Evolutionary conservation across 2,797 vertebrate genomes (phyloP).

Genomic region (Anguilla marmorata): DNA sequence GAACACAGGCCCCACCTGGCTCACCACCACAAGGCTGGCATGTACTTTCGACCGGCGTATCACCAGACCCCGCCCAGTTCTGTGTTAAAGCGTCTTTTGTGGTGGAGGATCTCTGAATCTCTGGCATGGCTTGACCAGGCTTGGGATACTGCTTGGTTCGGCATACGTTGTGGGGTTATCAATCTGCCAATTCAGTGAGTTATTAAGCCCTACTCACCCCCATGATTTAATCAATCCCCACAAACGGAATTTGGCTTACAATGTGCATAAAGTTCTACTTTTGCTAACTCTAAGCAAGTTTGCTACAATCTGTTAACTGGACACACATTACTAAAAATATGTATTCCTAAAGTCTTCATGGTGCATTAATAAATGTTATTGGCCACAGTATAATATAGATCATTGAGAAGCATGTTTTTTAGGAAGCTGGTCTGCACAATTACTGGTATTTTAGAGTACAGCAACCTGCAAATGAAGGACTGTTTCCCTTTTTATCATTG

Average conservation of each 20-base stretch:
- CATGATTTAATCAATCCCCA: not conserved
- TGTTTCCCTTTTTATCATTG: not conserved
- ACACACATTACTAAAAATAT: not conserved
- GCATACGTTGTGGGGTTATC: not conserved
- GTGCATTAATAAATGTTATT: too few relatives aligned
- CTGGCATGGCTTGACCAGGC: not conserved
- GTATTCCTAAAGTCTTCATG: not conserved
- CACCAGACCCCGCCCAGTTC: not conserved
- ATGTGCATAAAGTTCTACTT: not conserved
- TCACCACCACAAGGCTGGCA: not conserved
- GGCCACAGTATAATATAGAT: too few relatives aligned
- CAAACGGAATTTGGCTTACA: not conserved
- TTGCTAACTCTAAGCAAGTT: not conserved
- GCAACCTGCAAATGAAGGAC: too few relatives aligned
- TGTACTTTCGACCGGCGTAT: not conserved
- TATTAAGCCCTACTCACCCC: not conserved
- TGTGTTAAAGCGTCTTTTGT: not conserved
- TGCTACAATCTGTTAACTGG: not conserved
- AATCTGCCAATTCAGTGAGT: not conserved
- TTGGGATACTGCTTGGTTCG: not conserved
- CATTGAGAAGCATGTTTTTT: too few relatives aligned
- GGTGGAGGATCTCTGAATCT: not conserved
- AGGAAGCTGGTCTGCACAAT: not conserved
- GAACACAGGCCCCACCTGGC: not conserved
- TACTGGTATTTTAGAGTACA: not conserved